These are phyloP conservation scores for Sarcophaga bullata DNA, from an alignment of 1,140 invertebrate genomes.

Conservation along the genomic window DNA sequence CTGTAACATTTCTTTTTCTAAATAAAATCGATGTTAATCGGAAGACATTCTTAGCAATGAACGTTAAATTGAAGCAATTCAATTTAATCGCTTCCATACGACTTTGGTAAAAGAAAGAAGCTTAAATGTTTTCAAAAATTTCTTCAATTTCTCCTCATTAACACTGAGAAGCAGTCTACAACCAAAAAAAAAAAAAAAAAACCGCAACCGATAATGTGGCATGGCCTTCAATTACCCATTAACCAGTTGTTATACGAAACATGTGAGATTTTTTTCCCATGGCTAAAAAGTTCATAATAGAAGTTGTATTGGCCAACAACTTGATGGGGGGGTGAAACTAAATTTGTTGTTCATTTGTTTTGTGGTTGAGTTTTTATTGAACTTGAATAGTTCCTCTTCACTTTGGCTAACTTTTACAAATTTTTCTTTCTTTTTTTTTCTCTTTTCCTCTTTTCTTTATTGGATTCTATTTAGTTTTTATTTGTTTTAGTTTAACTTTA, in stretches of 20 bases:
- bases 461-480: too few relatives aligned
- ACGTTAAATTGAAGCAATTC: too few relatives aligned
- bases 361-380: slow-evolving; percentile 40
- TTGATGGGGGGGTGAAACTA: slow-evolving; percentile 15
- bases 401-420: background rate
- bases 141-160: slow-evolving; percentile 13
- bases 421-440: too few relatives aligned
- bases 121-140: too few relatives aligned
- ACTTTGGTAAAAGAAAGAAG: too few relatives aligned
- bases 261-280: background rate
- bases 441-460: too few relatives aligned
- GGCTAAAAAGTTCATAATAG: background rate
- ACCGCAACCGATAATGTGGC: slow-evolving; percentile 26
- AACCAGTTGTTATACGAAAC: background rate
- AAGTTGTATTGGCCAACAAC: background rate
- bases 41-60: too few relatives aligned
- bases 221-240: slow-evolving; percentile 37
- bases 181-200: background rate
- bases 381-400: slow-evolving; percentile 32
- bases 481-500: too few relatives aligned
- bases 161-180: slow-evolving; percentile 11
- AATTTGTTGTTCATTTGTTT: slow-evolving; percentile 39
- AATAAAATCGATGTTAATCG: too few relatives aligned
- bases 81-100: too few relatives aligned
- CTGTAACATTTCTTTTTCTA: too few relatives aligned